Base-by-base conservation (phyloP, 2,888 invertebrate species). In the Drosophila mettleri region DNA sequence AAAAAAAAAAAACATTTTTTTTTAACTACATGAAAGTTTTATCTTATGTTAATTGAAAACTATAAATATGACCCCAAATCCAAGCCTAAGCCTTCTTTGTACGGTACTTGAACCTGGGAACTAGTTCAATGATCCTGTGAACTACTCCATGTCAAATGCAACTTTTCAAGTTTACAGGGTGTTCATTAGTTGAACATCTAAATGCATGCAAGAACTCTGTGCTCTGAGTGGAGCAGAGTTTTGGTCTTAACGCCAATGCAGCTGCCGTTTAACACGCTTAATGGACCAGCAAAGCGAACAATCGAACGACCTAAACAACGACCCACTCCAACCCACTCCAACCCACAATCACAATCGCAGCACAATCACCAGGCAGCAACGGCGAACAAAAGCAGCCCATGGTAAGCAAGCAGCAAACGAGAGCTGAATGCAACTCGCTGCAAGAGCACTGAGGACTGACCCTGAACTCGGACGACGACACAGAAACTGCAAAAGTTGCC, bases 381-480 rank as follows among this genome's bases (percentile, higher is more conserved):
- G 22, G 6, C 31, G 38, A 22, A 31, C 55, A 67, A 10, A 10
- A 29, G 57, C 62, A 48, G 65, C 51, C 39, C 57, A 55, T 57
- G 29, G 49, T 41, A 43, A 52, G 55, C 51, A 43, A 52, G 55
- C 51, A 52, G 36, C 38, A 29, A 41, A 36, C 12, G 39, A 12
- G 39, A 52, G 36, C 39, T 53, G 36, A 64, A 51, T 63, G 65
- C 64, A 74, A 64, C 64, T 55, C 34, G 62, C 53, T 45, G 66
- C 66, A 65, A 69, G 55, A 36, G 43, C 52, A 29, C 55, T 49
- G 43, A 38, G 51, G 16, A 43, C 52, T 80, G 85, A 77, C 85
- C 80, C 78, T 86, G 85, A 86, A 88, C 84, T 75, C 88, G 88
- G 77, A 55, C 85, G 64, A 78, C 83, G 88, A 88, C 85, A 79